These are phyloP conservation scores for Panurus biarmicus DNA, from an alignment of 2,113 vertebrate species.

Conservation along the genomic window DNA sequence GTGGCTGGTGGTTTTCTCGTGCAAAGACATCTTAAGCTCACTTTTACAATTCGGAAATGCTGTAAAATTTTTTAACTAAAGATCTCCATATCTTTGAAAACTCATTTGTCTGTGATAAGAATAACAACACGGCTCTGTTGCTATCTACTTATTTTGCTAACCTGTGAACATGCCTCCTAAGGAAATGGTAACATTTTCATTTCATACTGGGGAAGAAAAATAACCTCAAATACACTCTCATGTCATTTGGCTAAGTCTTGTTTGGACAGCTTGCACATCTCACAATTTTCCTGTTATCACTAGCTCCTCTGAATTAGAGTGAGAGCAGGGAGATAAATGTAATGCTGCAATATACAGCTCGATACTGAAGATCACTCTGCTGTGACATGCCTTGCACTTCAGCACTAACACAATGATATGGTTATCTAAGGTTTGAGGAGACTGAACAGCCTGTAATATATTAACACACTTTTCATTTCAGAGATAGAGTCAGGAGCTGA, in stretches of 20 bases:
- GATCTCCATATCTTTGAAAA: not conserved
- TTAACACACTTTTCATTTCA: constrained; percentile 1
- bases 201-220: not conserved
- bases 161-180: not conserved
- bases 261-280: not conserved
- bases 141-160: not conserved
- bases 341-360: not conserved
- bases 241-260: constrained; percentile 25
- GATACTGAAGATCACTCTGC: not conserved
- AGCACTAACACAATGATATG: not conserved
- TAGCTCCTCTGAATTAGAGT: not conserved
- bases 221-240: not conserved
- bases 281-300: constrained; percentile 12
- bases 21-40: not conserved
- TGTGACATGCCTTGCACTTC: not conserved
- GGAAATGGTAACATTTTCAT: not conserved
- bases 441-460: not conserved
- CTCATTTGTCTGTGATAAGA: not conserved
- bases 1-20: not conserved
- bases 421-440: constrained; percentile 4
- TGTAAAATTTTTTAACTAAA: not conserved
- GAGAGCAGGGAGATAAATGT: not conserved
- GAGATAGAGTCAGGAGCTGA: constrained; percentile 17
- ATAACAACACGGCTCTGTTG: not conserved
- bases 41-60: not conserved